Conservation (phyloP, 2,888 invertebrate genomes). For the Apantesis nais region DNA sequence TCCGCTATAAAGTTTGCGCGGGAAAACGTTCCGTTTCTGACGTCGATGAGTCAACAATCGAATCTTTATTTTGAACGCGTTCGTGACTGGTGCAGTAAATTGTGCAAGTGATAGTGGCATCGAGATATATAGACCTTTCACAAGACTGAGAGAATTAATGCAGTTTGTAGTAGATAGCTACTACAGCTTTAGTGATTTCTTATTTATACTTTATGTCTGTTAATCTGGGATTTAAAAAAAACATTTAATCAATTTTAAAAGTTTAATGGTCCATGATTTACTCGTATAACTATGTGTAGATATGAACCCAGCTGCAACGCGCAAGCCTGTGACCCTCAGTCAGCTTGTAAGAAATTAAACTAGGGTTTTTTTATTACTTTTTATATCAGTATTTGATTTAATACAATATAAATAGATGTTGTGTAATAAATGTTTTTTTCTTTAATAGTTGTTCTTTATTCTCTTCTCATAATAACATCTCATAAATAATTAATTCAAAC, state of each 20-base stretch:
- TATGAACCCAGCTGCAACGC: too few relatives aligned
- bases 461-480: too few relatives aligned
- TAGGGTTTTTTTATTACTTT: too few relatives aligned
- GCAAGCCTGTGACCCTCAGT: too few relatives aligned
- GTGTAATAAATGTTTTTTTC: too few relatives aligned
- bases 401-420: too few relatives aligned
- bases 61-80: constrained; percentile 65
- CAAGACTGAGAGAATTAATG: background rate
- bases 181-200: background rate
- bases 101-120: constrained; percentile 24
- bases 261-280: background rate
- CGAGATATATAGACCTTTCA: constrained; percentile 32
- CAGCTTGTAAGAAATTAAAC: too few relatives aligned
- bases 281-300: too few relatives aligned
- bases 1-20: constrained; percentile 61
- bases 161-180: background rate
- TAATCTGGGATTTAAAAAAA: background rate
- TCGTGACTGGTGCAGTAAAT: constrained; percentile 60
- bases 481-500: too few relatives aligned
- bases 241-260: background rate
- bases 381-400: too few relatives aligned
- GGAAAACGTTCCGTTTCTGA: constrained; percentile 69
- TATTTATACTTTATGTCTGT: background rate
- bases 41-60: constrained; percentile 69
- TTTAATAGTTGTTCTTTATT: too few relatives aligned